A percentile compares a stretch with the other conserved stretches of the same genome.
Evolutionary conservation across 1,140 invertebrate genomes (phyloP).

Genomic region (Aleiodes sp.): DNA sequence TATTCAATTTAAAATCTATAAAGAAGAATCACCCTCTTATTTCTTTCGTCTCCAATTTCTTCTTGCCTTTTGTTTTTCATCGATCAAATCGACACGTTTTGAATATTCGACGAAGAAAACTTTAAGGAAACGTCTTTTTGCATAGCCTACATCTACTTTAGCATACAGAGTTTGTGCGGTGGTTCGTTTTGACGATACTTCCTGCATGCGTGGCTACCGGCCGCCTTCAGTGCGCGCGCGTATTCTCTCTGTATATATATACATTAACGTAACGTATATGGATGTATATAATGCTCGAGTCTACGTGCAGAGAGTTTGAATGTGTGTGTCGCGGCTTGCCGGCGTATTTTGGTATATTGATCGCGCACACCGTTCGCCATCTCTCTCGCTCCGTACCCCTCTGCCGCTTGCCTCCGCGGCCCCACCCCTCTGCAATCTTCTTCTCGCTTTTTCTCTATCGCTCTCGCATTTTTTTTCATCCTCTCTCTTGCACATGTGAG

Average conservation of each 20-base stretch:
- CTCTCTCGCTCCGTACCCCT: conserved; percentile 55
- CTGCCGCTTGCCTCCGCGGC: conserved; percentile 49
- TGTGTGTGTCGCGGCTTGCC: conserved; percentile 55
- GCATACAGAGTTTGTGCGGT: conserved; percentile 27
- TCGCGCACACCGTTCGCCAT: conserved; percentile 64
- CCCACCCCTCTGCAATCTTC: conserved; percentile 20
- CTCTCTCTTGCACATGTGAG: too few species aligned
- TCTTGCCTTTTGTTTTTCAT: too few species aligned
- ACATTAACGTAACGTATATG: conserved; percentile 34
- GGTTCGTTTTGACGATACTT: conserved; percentile 39
- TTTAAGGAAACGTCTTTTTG: not conserved
- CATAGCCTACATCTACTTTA: not conserved
- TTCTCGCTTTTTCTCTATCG: conserved; percentile 7
- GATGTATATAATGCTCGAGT: conserved; percentile 9
- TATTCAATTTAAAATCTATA: not conserved
- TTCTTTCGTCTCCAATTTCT: not conserved
- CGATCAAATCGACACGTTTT: too few species aligned
- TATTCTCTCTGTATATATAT: conserved; percentile 29
- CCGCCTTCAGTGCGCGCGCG: conserved; percentile 28
- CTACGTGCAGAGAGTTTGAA: conserved; percentile 17
- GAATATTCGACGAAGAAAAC: too few species aligned
- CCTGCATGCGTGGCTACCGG: conserved; percentile 38
- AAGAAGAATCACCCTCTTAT: not conserved
- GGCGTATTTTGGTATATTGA: conserved; percentile 68
- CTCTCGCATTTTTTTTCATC: conserved; percentile 3